phyloP scores from a whole-genome alignment of 2,797 vertebrate genomes.

The Coreius guichenoti region DNA sequence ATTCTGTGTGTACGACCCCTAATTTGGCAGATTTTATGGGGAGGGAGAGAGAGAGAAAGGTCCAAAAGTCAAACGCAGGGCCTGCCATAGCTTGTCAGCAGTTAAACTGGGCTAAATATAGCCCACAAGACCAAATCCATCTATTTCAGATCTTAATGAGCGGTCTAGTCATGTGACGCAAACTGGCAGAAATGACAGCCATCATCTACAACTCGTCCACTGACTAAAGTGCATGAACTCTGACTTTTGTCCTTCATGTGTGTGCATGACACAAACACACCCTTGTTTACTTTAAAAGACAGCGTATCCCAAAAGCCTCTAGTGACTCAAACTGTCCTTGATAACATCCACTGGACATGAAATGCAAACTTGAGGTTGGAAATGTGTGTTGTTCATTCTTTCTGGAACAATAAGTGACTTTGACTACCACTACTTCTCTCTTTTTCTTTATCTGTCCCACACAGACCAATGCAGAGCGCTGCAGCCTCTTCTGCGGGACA shows the following conservation, averaged over 20 bases:
- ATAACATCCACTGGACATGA: background rate
- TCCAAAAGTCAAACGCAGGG: conserved; percentile 46
- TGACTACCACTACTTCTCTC: background rate
- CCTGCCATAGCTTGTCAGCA: conserved; percentile 43
- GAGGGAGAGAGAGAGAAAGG: conserved; percentile 28
- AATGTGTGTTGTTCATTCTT: background rate
- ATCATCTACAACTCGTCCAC: conserved; percentile 27
- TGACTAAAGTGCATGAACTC: conserved; percentile 18
- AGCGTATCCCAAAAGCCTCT: background rate
- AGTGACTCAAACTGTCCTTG: background rate
- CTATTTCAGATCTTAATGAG: conserved; percentile 63
- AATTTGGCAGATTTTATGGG: conserved; percentile 12
- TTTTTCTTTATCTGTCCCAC: conserved; percentile 31
- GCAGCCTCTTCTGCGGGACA: conserved; percentile 25
- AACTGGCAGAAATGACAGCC: conserved; percentile 52
- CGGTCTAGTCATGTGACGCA: conserved; percentile 62
- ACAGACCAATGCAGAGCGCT: conserved; percentile 22
- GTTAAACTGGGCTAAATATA: conserved; percentile 65
- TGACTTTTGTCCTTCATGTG: conserved; percentile 16
- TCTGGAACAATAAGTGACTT: conserved; percentile 21
- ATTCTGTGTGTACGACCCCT: background rate
- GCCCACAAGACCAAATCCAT: conserved; percentile 50
- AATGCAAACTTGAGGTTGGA: background rate
- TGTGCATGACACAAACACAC: background rate
- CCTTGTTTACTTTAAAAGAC: conserved; percentile 12